These are phyloP conservation scores for Cataglyphis cursor DNA, from an alignment of 2,888 invertebrate species.

Conservation along the genomic window DNA sequence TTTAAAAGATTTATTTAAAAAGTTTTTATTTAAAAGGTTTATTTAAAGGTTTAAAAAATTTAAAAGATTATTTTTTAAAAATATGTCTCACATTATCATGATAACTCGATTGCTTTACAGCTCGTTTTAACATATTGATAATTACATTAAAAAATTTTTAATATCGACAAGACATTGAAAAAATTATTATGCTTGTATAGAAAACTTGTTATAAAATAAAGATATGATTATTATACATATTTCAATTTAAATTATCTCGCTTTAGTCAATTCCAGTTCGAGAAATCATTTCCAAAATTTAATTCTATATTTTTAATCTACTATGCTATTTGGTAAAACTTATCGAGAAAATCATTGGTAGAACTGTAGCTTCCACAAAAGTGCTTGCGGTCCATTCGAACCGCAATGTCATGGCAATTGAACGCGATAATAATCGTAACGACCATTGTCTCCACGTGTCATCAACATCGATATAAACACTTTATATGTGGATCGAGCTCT, in stretches of 20 bases:
- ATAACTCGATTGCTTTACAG: neutral
- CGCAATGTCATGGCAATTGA: neutral
- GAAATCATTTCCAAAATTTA: neutral
- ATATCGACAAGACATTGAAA: neutral
- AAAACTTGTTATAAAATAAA: neutral
- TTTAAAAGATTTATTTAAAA: too few relatives aligned
- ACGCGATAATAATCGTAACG: constrained; percentile 19
- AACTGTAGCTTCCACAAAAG: neutral
- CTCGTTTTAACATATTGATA: neutral
- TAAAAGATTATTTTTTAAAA: neutral
- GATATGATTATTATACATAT: neutral
- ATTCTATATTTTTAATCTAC: neutral
- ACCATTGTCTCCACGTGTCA: constrained; percentile 24
- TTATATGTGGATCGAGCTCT: constrained; percentile 69
- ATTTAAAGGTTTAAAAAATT: too few relatives aligned
- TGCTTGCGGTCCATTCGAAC: constrained; percentile 1
- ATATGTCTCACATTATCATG: neutral
- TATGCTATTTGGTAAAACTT: neutral
- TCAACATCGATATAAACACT: constrained; percentile 34
- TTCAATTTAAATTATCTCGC: neutral
- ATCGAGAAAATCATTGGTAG: neutral
- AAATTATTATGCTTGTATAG: neutral
- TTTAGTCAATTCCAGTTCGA: neutral
- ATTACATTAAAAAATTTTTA: neutral
- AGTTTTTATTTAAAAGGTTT: too few relatives aligned